Evolutionary conservation across 2,113 vertebrate genomes (phyloP), one percentile per base, ranked within the genome.

Genomic region (Actinemys pallida): DNA sequence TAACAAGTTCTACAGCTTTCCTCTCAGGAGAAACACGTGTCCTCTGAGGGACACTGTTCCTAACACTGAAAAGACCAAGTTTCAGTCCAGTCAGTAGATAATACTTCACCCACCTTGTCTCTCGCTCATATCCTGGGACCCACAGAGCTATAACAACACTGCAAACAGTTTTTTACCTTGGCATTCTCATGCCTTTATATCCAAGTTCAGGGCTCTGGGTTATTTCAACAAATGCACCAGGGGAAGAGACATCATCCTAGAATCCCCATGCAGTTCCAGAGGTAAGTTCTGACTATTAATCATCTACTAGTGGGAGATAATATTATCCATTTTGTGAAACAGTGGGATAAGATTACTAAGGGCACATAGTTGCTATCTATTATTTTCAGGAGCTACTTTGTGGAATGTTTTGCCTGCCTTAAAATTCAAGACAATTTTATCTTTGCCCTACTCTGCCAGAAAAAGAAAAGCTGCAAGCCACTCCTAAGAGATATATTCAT

Each of bases 31-130:
- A 79, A 94, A 81, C 2, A n/a, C 31, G 9, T 45, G 42, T 45
- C 42, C 72, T 3, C 5, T 7, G 1, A 0, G 0, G 22, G 86
- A 10, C 1, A 13, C 25, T 72, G 2, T 31, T 92, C 39, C n/a
- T 75, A 78, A 87, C 8, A 90, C 1, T 52, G 35, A 88, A 92
- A 90, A 2, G 8, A 53, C 42, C 3, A 45, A 78, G 4, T 22
- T 25, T 80, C 22, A 75, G 39, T 88, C 87, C 83, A 59, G 22
- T 4, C 81, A 42, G 62, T 35, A 65, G 62, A 8, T 35, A 65
- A 65, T 35, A 35, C 31, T 14, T 35, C 62, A 65, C 62, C 8
- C 31, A 16, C 31, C 31, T 35, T 65, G 57, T 59, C 57, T 35
- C 57, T 35, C 27, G 12, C 31, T 65, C 62, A 65, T 35, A 65